Evolutionary conservation across 2,888 invertebrate genomes (phyloP).

Genomic region (Tineola bisselliella): DNA sequence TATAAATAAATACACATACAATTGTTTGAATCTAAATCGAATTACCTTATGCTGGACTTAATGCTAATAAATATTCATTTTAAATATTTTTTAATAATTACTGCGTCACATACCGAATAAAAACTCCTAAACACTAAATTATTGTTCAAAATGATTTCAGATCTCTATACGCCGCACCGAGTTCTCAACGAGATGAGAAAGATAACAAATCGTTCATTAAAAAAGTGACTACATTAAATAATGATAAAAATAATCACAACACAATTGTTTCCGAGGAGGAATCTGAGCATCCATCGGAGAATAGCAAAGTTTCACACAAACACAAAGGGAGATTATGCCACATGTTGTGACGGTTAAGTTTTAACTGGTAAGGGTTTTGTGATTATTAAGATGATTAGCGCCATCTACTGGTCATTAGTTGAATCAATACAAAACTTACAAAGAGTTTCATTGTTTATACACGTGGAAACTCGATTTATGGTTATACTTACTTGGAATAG

Average conservation of each 20-base stretch:
- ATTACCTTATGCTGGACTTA: too few relatives aligned
- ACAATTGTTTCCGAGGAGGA: slow-evolving; percentile 24
- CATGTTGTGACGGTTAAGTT: slow-evolving; percentile 65
- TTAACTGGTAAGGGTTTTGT: slow-evolving; percentile 43
- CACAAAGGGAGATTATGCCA: slow-evolving; percentile 56
- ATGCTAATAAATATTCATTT: too few relatives aligned
- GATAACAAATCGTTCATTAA: slow-evolving; percentile 27
- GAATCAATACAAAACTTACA: too few relatives aligned
- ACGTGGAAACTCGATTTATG: too few relatives aligned
- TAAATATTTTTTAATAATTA: too few relatives aligned
- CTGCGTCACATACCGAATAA: too few relatives aligned
- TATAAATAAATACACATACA: too few relatives aligned
- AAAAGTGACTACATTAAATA: slow-evolving; percentile 28
- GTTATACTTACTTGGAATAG: too few relatives aligned
- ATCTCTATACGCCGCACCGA: slow-evolving; percentile 60
- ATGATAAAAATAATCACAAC: slow-evolving; percentile 22
- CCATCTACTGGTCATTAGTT: too few relatives aligned
- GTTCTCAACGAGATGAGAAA: slow-evolving; percentile 32
- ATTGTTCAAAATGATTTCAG: slow-evolving; percentile 22
- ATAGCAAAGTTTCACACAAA: slow-evolving; percentile 30
- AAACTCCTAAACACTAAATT: too few relatives aligned
- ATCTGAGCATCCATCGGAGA: slow-evolving; percentile 21
- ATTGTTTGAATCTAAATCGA: too few relatives aligned
- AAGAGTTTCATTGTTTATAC: too few relatives aligned
- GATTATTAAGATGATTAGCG: neutral